Evolutionary conservation across 2,888 invertebrate genomes (phyloP).

Genomic region (Uloborus plumipes): DNA sequence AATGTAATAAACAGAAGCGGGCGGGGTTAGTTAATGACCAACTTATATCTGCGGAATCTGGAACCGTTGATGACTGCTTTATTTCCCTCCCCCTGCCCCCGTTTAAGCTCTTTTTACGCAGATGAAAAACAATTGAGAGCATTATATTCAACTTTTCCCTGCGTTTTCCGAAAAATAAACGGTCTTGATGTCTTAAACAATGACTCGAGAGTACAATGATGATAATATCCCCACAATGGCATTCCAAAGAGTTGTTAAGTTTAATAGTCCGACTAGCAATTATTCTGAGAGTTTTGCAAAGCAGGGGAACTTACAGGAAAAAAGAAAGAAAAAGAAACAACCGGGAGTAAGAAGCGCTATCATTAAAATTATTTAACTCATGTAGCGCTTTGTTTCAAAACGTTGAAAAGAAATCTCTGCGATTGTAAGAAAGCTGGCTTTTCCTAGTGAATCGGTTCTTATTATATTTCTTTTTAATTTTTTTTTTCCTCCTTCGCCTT

Average conservation of each 20-base stretch:
- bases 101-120: constrained; percentile 49
- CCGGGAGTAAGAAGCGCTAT: constrained; percentile 54
- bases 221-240: constrained; percentile 63
- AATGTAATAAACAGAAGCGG: constrained; percentile 63
- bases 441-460: constrained; percentile 45
- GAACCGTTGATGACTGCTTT: constrained; percentile 60
- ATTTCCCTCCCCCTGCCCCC: constrained; percentile 30
- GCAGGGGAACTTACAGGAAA: constrained; percentile 2
- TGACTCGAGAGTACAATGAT: constrained; percentile 37
- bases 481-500: constrained; percentile 30
- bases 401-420: constrained; percentile 55
- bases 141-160: constrained; percentile 62
- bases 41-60: constrained; percentile 62
- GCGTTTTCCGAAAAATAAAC: constrained; percentile 63
- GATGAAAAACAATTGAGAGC: constrained; percentile 62
- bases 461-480: constrained; percentile 58
- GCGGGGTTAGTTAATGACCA: constrained; percentile 60
- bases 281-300: constrained; percentile 52
- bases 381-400: constrained; percentile 64
- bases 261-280: constrained; percentile 62
- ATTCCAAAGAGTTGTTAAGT: constrained; percentile 63
- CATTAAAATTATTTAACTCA: constrained; percentile 64
- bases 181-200: constrained; percentile 62
- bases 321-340: constrained; percentile 42
- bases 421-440: constrained; percentile 52